Conservation (phyloP, 2,888 invertebrate genomes). For the Cephus nigrinus region DNA sequence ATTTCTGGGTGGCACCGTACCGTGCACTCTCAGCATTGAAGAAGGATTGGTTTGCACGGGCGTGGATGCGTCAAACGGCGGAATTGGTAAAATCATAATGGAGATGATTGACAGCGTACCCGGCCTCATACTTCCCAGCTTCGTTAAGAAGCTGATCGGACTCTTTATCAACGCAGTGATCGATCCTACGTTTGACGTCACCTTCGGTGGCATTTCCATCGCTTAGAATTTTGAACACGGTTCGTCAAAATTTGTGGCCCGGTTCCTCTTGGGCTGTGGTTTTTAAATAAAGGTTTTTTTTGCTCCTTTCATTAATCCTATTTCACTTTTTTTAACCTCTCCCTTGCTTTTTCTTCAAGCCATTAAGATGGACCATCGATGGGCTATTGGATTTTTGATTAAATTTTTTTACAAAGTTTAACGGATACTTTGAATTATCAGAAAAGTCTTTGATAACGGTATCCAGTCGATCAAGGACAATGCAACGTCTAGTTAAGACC, state of each 20-base stretch:
- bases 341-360: neutral
- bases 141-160: constrained; percentile 12
- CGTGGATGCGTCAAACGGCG: constrained; percentile 22
- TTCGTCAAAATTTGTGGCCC: neutral
- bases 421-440: no score
- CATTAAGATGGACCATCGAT: neutral
- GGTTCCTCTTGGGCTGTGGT: neutral
- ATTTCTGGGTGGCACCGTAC: constrained; percentile 34
- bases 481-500: no score
- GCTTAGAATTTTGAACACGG: neutral
- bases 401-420: no score
- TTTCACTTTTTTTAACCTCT: neutral
- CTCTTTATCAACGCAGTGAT: constrained; percentile 3
- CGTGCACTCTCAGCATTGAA: constrained; percentile 28
- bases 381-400: no score
- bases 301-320: neutral
- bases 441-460: no score
- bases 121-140: constrained; percentile 22
- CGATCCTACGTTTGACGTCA: constrained; percentile 26
- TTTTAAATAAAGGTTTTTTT: neutral
- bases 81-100: constrained; percentile 18
- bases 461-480: no score
- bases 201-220: constrained; percentile 30
- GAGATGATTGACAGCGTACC: constrained; percentile 25
- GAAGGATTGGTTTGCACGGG: constrained; percentile 30